These are phyloP conservation scores for Drosophila pruinosa DNA, from an alignment of 1,140 invertebrate genomes.

Conservation along the genomic window DNA sequence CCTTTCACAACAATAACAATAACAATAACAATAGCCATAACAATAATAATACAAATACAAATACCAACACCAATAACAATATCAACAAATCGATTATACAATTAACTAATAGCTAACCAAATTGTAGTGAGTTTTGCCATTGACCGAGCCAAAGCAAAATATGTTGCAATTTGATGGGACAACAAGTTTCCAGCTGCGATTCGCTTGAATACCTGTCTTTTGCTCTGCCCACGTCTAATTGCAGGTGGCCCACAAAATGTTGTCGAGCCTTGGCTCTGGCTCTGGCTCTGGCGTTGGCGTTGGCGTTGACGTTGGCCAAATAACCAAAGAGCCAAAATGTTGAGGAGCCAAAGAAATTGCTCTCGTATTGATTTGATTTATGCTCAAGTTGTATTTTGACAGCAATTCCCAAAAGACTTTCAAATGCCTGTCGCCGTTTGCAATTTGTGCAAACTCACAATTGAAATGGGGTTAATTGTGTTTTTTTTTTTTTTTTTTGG, in stretches of 20 bases:
- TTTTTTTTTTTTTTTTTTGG: constrained; percentile 17
- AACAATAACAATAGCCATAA: not conserved
- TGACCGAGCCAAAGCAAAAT: constrained; percentile 5
- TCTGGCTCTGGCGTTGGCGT: constrained; percentile 47
- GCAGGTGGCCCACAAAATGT: constrained; percentile 51
- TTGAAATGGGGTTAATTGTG: constrained; percentile 71
- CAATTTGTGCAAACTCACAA: constrained; percentile 56
- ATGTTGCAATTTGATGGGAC: constrained; percentile 11
- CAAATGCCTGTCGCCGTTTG: constrained; percentile 28
- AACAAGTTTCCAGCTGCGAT: constrained; percentile 9
- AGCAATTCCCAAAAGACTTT: constrained; percentile 50
- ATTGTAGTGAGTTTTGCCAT: constrained; percentile 9
- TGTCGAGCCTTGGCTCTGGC: constrained; percentile 28
- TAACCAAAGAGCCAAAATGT: not conserved
- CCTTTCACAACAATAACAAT: constrained; percentile 42
- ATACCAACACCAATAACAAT: constrained; percentile 23
- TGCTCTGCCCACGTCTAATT: constrained; percentile 59
- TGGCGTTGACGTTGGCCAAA: constrained; percentile 41
- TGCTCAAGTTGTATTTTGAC: constrained; percentile 57
- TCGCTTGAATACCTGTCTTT: not conserved
- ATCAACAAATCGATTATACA: constrained; percentile 28
- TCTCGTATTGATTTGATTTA: constrained; percentile 60
- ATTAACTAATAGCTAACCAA: constrained; percentile 21
- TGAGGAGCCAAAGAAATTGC: constrained; percentile 42
- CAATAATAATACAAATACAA: constrained; percentile 18